Base-by-base conservation (phyloP, 2,888 invertebrate genomes). In the Pemphredon lugubris region DNA sequence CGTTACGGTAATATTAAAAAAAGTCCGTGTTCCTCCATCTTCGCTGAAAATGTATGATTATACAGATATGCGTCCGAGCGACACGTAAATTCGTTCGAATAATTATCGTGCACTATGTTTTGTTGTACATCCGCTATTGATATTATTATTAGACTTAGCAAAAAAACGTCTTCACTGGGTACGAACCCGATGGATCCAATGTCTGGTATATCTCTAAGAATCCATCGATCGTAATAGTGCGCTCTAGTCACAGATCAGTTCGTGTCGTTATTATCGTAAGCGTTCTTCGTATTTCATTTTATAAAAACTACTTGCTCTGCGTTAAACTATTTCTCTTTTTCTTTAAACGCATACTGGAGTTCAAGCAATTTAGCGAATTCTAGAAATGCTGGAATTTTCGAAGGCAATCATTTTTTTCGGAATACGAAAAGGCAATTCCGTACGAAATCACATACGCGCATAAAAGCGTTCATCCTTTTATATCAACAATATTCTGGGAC, bases 1-100 rank as follows among this genome's bases (percentile, higher is more conserved):
- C 75, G 74, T 40, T 75, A 59, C 42, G 61, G 57, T 45, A 69
- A 53, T 21, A 34, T 34, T 20, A 84, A 79, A 37, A 84, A 78
- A 75, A 70, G 53, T 53, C 39, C 73, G 14, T 44, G 82, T 13
- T 48, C 61, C 13, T 48, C 59, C 9, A 51, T 55, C 16, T 61
- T 68, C 32, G 61, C 53, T 32, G 79, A 83, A 66, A 73, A 71
- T 64, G 48, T 64, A 47, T 59, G 30, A 23, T 26, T 51, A 51
- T 30, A 50, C 26, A 53, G 14, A 30, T 44, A 13, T 18, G 50
- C 20, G 51, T 60, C 30, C 51, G 26, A 14, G 53, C n/a, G 23
- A 61, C 34, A 18, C 16, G 9, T 21, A 47, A 40, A 18, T 16
- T 42, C 18, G 13, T 18, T 50, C 20, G 40, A 64, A 47, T 57